Conservation (phyloP, 2,113 vertebrate species). For the Centrocercus urophasianus region DNA sequence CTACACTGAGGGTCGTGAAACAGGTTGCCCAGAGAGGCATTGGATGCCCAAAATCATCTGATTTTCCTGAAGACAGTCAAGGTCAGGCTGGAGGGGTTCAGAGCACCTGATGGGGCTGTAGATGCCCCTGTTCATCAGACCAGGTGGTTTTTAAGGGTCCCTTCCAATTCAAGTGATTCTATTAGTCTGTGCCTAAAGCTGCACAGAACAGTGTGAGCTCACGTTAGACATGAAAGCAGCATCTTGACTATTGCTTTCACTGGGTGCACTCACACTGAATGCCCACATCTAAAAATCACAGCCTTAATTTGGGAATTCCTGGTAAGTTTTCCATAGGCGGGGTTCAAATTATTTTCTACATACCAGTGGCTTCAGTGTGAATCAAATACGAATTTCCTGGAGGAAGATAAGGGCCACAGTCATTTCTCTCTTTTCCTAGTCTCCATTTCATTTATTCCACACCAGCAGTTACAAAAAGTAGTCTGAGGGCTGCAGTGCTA, state of each 20-base stretch:
- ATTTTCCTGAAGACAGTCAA: too few relatives aligned
- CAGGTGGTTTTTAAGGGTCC: too few relatives aligned
- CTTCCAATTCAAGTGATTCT: too few relatives aligned
- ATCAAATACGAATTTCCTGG: constrained; percentile 42
- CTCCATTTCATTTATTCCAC: constrained; percentile 65
- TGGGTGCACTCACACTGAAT: background rate
- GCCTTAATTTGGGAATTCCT: background rate
- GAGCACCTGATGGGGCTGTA: too few relatives aligned
- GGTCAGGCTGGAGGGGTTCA: too few relatives aligned
- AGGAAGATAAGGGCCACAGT: constrained; percentile 41
- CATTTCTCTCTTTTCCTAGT: constrained; percentile 11
- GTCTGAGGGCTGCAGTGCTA: background rate
- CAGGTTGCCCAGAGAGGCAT: too few relatives aligned
- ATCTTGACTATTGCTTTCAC: background rate
- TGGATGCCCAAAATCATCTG: too few relatives aligned
- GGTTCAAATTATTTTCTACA: background rate
- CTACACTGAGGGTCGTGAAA: too few relatives aligned
- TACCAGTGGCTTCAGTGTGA: constrained; percentile 7
- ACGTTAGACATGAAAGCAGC: background rate
- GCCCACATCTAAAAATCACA: background rate
- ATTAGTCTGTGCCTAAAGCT: background rate
- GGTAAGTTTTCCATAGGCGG: background rate
- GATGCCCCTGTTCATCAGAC: too few relatives aligned
- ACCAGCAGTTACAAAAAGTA: constrained; percentile 37
- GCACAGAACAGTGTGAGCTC: background rate